Percentiles rank a stretch among this genome's conserved stretches.
These are phyloP conservation scores for Caenorhabditis sp. DNA, from an alignment of 2,888 invertebrate genomes.

Conservation along the genomic window DNA sequence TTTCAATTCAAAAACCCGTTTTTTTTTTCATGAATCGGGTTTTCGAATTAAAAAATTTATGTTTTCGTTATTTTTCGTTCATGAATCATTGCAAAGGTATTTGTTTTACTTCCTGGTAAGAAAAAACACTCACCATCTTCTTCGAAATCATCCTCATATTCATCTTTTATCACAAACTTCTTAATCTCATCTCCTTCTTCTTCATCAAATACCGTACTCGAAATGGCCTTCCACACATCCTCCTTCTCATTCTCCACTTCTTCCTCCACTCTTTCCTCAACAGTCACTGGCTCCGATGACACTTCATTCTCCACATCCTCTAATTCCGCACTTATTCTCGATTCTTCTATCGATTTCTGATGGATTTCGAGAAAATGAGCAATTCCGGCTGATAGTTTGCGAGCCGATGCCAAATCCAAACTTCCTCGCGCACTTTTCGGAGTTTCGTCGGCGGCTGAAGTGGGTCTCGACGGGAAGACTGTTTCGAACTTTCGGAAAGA, in stretches of 20 bases:
- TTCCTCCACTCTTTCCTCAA: neutral
- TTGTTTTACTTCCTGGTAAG: too few species aligned
- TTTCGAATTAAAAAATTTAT: too few species aligned
- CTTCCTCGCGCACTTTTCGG: constrained; percentile 6
- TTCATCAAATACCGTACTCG: neutral
- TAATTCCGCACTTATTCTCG: too few species aligned
- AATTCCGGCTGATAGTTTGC: constrained; percentile 23
- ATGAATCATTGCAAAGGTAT: too few species aligned
- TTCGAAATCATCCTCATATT: constrained; percentile 19
- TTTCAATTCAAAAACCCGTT: too few species aligned
- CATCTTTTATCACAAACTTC: constrained; percentile 12
- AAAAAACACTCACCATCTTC: constrained; percentile 11
- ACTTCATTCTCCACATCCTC: neutral
- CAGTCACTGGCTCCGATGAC: neutral
- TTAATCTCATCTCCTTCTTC: constrained; percentile 32
- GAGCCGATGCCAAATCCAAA: constrained; percentile 18
- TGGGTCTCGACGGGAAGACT: neutral
- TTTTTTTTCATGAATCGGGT: too few species aligned
- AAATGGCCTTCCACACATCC: neutral
- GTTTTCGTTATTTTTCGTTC: too few species aligned
- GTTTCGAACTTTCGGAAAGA: neutral
- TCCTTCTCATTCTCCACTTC: neutral
- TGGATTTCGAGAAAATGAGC: constrained; percentile 9
- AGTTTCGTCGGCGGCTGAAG: neutral
- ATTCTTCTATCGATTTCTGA: neutral